Evolutionary conservation across 2,888 invertebrate species (phyloP).

Genomic region (Pycnomerus fuliginosus): DNA sequence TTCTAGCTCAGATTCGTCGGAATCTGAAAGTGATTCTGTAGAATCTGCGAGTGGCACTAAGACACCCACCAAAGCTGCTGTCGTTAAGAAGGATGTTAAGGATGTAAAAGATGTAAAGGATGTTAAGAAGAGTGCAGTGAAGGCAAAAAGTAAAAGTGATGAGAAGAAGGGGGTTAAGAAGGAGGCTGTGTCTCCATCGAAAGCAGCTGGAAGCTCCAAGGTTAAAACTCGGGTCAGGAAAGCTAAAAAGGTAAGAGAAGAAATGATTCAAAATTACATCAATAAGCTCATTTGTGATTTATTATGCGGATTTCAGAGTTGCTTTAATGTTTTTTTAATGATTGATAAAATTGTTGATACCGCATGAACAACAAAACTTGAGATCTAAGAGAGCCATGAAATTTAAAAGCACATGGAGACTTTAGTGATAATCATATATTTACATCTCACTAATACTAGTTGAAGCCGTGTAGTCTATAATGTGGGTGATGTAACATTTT

Average conservation of each 20-base stretch:
- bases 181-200: conserved; percentile 35
- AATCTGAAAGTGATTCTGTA: conserved; percentile 56
- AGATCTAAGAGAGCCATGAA: too few relatives aligned
- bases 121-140: conserved; percentile 35
- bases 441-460: too few relatives aligned
- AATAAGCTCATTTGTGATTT: too few relatives aligned
- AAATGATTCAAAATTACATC: conserved; percentile 39
- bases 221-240: conserved; percentile 29
- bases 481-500: too few relatives aligned
- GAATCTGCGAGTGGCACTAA: conserved; percentile 20
- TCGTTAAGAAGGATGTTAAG: conserved; percentile 3
- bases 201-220: conserved; percentile 41
- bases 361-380: too few relatives aligned
- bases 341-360: too few relatives aligned
- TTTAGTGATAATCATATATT: too few relatives aligned
- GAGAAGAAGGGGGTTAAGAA: conserved; percentile 41
- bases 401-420: too few relatives aligned
- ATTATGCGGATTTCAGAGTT: too few relatives aligned
- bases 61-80: conserved; percentile 2
- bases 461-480: too few relatives aligned
- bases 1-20: conserved; percentile 54
- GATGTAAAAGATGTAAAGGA: conserved; percentile 29
- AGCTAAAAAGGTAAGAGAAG: conserved; percentile 41
- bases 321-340: too few relatives aligned
- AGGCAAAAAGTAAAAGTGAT: conserved; percentile 52